A percentile compares a stretch with the other conserved stretches of the same genome.
Evolutionary conservation across 2,888 invertebrate genomes (phyloP).

Genomic region (Acrocyrtus sp.): DNA sequence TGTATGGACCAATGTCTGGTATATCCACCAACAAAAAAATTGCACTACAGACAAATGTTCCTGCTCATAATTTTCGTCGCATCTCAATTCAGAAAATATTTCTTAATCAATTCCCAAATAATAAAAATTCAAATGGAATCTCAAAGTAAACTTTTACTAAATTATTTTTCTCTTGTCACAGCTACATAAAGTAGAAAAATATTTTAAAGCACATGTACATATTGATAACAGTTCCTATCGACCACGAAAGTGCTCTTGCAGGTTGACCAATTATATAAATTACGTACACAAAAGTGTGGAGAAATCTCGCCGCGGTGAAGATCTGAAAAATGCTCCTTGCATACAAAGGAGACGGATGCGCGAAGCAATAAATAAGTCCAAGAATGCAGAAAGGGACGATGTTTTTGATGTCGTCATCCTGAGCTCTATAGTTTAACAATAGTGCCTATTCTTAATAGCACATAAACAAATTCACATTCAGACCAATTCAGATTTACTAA

Average conservation of each 20-base stretch:
- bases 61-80: conserved; percentile 33
- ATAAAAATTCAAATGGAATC: no score
- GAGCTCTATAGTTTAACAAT: conserved; percentile 69
- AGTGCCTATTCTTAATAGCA: no score
- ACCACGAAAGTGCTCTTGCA: conserved; percentile 68
- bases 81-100: no score
- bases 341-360: conserved; percentile 69
- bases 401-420: conserved; percentile 79
- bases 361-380: conserved; percentile 73
- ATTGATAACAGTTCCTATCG: conserved; percentile 67
- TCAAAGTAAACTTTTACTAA: no score
- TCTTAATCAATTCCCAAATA: no score
- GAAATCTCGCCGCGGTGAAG: conserved; percentile 71
- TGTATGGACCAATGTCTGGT: conserved; percentile 89
- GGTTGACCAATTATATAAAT: conserved; percentile 74
- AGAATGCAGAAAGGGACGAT: conserved; percentile 75
- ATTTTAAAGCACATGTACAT: conserved; percentile 68
- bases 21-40: conserved; percentile 71
- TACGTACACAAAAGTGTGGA: conserved; percentile 76
- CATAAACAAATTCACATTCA: no score
- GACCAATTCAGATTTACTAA: not conserved
- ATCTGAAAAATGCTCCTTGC: conserved; percentile 72
- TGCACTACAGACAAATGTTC: conserved; percentile 44
- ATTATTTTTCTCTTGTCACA: conserved; percentile 10
- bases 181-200: conserved; percentile 40